Evolutionary conservation across 1,140 invertebrate genomes (phyloP).

Genomic region (Zaprionus inermis): DNA sequence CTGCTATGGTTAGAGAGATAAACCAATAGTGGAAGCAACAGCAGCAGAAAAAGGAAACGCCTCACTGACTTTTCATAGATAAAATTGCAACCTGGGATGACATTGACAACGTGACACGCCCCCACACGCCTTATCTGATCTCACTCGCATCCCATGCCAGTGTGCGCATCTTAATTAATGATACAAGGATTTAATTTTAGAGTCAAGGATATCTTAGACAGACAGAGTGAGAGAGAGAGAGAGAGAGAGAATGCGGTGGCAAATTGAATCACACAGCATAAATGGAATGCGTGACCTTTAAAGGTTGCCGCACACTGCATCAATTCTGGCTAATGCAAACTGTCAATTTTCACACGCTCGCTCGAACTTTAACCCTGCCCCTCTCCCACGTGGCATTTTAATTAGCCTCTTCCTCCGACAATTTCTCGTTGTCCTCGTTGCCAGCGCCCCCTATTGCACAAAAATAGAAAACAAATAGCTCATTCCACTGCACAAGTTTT

Average conservation of each 20-base stretch:
- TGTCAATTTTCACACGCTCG: conserved; percentile 44
- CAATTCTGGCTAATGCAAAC: conserved; percentile 30
- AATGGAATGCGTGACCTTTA: not conserved
- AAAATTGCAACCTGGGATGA: conserved; percentile 42
- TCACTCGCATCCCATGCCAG: not conserved
- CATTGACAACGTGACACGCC: conserved; percentile 7
- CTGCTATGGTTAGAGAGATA: not conserved
- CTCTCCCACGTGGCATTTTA: conserved; percentile 34
- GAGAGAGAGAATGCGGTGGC: not conserved
- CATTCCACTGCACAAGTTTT: conserved; percentile 29
- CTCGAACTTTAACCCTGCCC: conserved; percentile 31
- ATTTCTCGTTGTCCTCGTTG: not conserved
- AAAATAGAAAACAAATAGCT: conserved; percentile 17
- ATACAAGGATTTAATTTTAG: conserved; percentile 46
- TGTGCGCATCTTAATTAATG: conserved; percentile 57
- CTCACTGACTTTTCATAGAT: conserved; percentile 37
- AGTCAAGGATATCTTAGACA: conserved; percentile 5
- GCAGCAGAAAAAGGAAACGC: not conserved
- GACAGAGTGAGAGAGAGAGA: too few species aligned
- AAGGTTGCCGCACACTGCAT: not conserved
- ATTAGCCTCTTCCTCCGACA: conserved; percentile 16
- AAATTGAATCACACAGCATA: conserved; percentile 3
- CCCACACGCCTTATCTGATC: not conserved
- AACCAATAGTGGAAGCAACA: conserved; percentile 9
- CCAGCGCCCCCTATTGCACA: not conserved